Conservation (phyloP, 2,797 vertebrate genomes). For the Lepus oiostolus region DNA sequence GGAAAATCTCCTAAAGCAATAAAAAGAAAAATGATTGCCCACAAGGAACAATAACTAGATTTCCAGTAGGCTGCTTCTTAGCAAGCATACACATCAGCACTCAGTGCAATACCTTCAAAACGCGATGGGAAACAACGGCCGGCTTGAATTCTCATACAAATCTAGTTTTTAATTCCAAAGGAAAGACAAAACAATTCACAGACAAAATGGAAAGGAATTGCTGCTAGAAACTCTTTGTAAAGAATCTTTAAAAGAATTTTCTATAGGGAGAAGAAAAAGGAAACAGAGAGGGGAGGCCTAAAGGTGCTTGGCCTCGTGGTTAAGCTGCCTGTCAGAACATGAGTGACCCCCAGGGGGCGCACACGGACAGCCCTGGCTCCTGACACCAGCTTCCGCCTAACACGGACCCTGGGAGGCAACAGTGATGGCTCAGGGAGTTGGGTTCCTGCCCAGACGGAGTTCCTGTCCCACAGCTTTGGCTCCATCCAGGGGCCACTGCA, state of each 20-base stretch:
- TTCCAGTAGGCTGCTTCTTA: neutral
- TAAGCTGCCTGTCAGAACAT: too few species aligned
- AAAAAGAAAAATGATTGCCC: neutral
- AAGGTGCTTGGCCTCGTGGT: too few species aligned
- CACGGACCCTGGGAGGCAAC: too few species aligned
- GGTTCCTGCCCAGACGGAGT: too few species aligned
- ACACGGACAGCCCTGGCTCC: too few species aligned
- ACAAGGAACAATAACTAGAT: neutral
- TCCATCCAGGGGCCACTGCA: too few species aligned
- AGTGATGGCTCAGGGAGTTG: too few species aligned
- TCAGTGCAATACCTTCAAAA: neutral
- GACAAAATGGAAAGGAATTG: slow-evolving; percentile 19
- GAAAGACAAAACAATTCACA: slow-evolving; percentile 13
- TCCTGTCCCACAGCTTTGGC: too few species aligned
- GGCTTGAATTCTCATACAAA: neutral
- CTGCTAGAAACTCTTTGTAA: neutral
- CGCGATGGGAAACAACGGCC: neutral
- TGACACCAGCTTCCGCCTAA: too few species aligned
- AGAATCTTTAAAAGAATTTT: neutral
- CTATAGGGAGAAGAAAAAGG: neutral
- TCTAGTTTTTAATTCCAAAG: slow-evolving; percentile 1
- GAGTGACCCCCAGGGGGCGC: too few species aligned
- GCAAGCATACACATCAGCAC: neutral
- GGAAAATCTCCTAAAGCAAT: neutral
- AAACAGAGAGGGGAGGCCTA: neutral